Percentiles rank a stretch among this genome's conserved stretches.
Evolutionary conservation across 2,113 vertebrate species (phyloP).

Genomic region (Oryzias celebensis): DNA sequence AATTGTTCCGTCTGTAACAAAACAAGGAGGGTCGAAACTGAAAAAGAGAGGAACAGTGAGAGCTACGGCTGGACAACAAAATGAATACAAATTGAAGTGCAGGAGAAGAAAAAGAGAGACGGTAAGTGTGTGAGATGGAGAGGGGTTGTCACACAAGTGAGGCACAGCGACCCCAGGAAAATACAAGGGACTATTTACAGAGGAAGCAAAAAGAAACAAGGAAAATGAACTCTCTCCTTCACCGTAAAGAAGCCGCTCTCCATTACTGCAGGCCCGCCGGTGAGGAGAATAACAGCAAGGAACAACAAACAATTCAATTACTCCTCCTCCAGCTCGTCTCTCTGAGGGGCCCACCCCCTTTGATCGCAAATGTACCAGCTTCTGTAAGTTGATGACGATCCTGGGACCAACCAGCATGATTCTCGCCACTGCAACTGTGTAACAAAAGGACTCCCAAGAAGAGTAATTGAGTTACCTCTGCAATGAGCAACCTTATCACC

Average conservation of each 20-base stretch:
- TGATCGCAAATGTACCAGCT: conserved; percentile 63
- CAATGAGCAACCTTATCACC: conserved; percentile 70
- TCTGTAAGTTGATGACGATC: conserved; percentile 64
- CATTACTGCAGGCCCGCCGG: conserved; percentile 36
- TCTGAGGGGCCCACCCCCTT: conserved; percentile 47
- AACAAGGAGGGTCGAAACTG: conserved; percentile 15
- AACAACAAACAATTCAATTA: conserved; percentile 79
- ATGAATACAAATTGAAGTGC: conserved; percentile 36
- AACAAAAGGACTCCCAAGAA: conserved; percentile 58
- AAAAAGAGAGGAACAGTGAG: conserved; percentile 18
- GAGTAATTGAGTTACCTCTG: conserved; percentile 66
- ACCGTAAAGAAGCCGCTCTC: conserved; percentile 38
- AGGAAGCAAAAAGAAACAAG: conserved; percentile 36
- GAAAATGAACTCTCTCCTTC: conserved; percentile 49
- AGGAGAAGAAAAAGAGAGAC: conserved; percentile 37
- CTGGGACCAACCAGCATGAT: conserved; percentile 21
- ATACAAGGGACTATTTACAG: conserved; percentile 44
- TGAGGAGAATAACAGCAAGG: conserved; percentile 58
- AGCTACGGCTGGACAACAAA: conserved; percentile 17
- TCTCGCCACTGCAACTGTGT: conserved; percentile 4
- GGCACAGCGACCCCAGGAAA: conserved; percentile 23
- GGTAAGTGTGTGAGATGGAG: conserved; percentile 24
- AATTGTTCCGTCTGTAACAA: conserved; percentile 88
- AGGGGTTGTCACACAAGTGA: conserved; percentile 13
- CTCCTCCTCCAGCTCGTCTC: conserved; percentile 46